Percentiles rank a stretch among this genome's conserved stretches.
Conservation (phyloP, 2,888 invertebrate species). For the Ornithoptera priamus region DNA sequence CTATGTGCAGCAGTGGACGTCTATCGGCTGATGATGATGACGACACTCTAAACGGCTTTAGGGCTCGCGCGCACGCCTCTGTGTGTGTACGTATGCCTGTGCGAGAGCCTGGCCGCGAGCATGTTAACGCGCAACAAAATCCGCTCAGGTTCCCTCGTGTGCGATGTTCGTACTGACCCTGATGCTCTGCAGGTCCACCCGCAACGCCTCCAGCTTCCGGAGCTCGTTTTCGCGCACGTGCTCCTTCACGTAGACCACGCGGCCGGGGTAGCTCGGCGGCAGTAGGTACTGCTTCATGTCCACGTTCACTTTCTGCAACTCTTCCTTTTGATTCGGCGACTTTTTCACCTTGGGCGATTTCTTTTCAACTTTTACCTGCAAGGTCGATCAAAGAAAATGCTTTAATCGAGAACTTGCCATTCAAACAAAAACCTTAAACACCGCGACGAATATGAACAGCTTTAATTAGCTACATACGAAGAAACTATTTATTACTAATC, state of each 20-base stretch:
- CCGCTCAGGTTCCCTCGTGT: neutral
- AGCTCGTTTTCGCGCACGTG: constrained; percentile 70
- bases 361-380: constrained; percentile 37
- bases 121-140: neutral
- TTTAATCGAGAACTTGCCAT: too few species aligned
- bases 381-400: neutral
- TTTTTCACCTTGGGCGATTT: constrained; percentile 42
- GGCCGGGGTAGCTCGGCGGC: constrained; percentile 67
- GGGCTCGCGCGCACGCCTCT: too few species aligned
- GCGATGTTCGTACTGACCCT: constrained; percentile 45
- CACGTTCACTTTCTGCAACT: constrained; percentile 33
- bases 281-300: constrained; percentile 58
- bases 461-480: too few species aligned
- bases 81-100: too few species aligned
- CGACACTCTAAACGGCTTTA: too few species aligned
- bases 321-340: constrained; percentile 38
- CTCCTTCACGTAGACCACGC: constrained; percentile 66
- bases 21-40: too few species aligned
- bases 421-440: too few species aligned
- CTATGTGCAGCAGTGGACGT: too few species aligned
- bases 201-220: constrained; percentile 64
- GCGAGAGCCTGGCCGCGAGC: too few species aligned
- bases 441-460: too few species aligned
- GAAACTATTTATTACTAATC: too few species aligned
- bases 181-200: constrained; percentile 63